Percentiles rank a stretch among this genome's conserved stretches.
These are phyloP conservation scores for Telmatherina bonti DNA, from an alignment of 2,797 vertebrate species.

Conservation along the genomic window DNA sequence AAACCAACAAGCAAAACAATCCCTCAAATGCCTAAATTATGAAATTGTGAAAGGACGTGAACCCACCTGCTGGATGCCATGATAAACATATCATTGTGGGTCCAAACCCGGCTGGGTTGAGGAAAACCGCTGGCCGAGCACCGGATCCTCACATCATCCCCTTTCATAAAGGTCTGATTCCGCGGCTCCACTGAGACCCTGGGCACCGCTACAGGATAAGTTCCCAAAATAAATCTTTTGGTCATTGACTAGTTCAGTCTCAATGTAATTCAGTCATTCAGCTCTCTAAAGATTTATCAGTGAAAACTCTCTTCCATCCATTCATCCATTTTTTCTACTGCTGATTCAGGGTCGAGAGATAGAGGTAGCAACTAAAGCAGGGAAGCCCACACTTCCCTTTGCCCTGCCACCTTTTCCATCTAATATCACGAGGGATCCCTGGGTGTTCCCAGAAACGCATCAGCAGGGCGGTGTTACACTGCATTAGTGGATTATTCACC, in stretches of 20 bases:
- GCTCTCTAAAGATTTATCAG: background rate
- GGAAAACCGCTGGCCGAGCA: slow-evolving; percentile 92
- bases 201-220: slow-evolving; percentile 84
- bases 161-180: slow-evolving; percentile 90
- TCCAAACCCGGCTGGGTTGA: slow-evolving; percentile 90
- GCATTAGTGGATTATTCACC: too few species aligned
- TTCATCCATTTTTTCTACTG: too few species aligned
- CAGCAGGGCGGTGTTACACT: too few species aligned
- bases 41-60: background rate
- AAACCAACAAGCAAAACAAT: background rate
- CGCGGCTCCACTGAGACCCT: slow-evolving; percentile 87
- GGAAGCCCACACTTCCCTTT: too few species aligned
- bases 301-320: rapidly evolving
- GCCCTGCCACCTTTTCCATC: too few species aligned
- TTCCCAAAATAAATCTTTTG: background rate
- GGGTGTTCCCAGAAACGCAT: too few species aligned
- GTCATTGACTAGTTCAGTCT: slow-evolving; percentile 1
- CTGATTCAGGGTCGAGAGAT: too few species aligned
- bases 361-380: too few species aligned
- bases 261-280: background rate
- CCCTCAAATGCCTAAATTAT: background rate
- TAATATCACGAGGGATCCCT: too few species aligned
- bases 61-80: slow-evolving; percentile 89
- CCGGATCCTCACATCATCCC: slow-evolving; percentile 89
- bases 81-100: slow-evolving; percentile 91